Evolutionary conservation across 2,888 invertebrate species (phyloP), one percentile per base, ranked within the genome.

Genomic region (Drosophila gaucha): DNA sequence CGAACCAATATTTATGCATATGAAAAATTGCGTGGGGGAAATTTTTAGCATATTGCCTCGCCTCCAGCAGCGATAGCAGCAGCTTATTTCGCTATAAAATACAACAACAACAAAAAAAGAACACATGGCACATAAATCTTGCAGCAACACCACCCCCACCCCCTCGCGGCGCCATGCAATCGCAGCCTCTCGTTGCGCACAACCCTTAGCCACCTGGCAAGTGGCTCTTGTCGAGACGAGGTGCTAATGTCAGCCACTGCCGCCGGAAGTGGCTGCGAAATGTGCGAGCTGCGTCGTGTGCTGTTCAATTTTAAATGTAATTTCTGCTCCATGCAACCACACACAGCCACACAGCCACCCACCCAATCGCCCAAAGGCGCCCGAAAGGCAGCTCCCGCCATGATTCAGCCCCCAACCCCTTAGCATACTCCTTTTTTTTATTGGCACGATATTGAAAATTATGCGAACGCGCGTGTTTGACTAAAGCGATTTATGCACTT

Each of bases 281-380:
- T 72, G 63, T 75, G 60, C 62, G 65, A 70, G 54, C 43, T 54
- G 49, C 54, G 62, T 31, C 41, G 52, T 82, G 43, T 69, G 67
- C 65, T 80, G 75, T 86, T 79, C 86, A 80, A 86, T 86, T 82
- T 86, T 71, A 76, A 86, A 82, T 82, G 84, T 83, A 86, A 82
- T 82, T 83, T 76, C 72, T 71, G 67, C 43, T 58, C 59, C 67
- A 69, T 38, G 16, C 47, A 49, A 14, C n/a, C n/a, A n/a, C 22
- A 16, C 14, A n/a, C 47, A 33, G 31, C 38, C 43, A 10, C 12
- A 20, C 16, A 55, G 28, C 30, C 33, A 20, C 12, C n/a, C 35
- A 20, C 9, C 20, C 22, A 30, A 31, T 28, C 41, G 16, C 24
- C 33, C 47, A 18, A 10, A n/a, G n/a, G n/a, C n/a, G n/a, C n/a